These are phyloP conservation scores for Octodon degus DNA, from an alignment of 2,113 vertebrate species.

Conservation along the genomic window DNA sequence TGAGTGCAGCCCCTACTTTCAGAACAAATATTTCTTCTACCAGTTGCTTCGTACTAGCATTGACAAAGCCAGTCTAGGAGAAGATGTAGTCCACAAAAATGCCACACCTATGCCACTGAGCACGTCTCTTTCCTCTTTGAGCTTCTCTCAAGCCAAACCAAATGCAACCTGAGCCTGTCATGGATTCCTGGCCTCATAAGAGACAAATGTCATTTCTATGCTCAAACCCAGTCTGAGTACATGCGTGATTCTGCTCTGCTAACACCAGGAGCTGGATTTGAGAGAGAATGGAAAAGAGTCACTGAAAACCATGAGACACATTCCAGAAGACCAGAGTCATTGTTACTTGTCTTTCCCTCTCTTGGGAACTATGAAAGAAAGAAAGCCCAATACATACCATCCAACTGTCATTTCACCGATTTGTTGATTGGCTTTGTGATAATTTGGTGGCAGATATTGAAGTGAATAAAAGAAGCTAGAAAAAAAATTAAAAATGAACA, in stretches of 20 bases:
- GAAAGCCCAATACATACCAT: not conserved
- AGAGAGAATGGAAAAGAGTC: too few species aligned
- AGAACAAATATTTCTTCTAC: not conserved
- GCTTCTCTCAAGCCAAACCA: not conserved
- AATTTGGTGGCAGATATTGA: not conserved
- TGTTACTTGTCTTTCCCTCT: not conserved
- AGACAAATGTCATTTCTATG: not conserved
- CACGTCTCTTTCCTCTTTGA: too few species aligned
- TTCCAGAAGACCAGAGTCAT: not conserved
- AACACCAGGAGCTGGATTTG: not conserved
- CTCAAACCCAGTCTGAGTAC: not conserved
- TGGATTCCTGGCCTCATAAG: not conserved
- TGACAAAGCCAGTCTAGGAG: not conserved
- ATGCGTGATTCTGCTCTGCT: not conserved
- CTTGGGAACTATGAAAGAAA: not conserved
- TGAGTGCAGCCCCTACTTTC: not conserved
- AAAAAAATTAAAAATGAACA: not conserved
- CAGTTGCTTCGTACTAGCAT: not conserved
- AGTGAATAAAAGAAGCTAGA: not conserved
- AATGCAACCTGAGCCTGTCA: not conserved
- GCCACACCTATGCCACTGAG: too few species aligned
- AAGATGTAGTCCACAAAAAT: not conserved
- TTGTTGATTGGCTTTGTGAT: not conserved
- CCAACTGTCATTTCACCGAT: not conserved
- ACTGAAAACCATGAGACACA: accelerated